Evolutionary conservation across 1,140 invertebrate species (phyloP).

Genomic region (Polypedilum vanderplanki): DNA sequence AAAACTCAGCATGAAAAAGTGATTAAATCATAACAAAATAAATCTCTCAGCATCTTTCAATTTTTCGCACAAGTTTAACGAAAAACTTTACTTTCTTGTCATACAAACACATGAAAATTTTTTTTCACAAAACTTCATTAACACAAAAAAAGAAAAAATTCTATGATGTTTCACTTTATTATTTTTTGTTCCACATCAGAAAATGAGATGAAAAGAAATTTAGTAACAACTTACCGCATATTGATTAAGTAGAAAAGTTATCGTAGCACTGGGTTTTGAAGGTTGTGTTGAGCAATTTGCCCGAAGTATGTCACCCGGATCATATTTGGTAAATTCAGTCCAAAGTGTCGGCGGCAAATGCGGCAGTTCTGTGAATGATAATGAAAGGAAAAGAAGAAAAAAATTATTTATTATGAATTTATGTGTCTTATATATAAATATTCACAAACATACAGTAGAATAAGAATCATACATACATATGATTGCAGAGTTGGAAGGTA

Average conservation of each 20-base stretch:
- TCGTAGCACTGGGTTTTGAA: conserved; percentile 56
- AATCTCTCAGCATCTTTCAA: too few species aligned
- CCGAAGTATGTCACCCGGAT: conserved; percentile 57
- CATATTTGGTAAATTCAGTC: conserved; percentile 56
- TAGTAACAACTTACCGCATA: conserved; percentile 56
- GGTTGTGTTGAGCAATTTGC: conserved; percentile 61
- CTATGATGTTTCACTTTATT: neutral
- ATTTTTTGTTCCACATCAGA: neutral
- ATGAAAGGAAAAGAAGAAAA: neutral
- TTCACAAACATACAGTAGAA: neutral
- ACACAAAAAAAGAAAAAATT: neutral
- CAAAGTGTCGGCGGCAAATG: conserved; percentile 50
- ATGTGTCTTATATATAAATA: neutral
- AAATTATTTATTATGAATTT: neutral
- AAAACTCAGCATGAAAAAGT: too few species aligned
- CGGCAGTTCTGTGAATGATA: conserved; percentile 49
- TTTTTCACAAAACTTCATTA: neutral
- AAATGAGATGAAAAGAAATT: neutral
- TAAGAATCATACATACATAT: neutral
- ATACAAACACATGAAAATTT: neutral
- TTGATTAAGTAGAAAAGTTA: conserved; percentile 69
- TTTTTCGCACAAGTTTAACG: too few species aligned
- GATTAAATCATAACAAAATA: too few species aligned
- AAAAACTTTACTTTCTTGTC: neutral
- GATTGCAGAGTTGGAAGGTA: too few species aligned